Evolutionary conservation across 2,888 invertebrate species (phyloP).

Genomic region (Epistrophe eligans): DNA sequence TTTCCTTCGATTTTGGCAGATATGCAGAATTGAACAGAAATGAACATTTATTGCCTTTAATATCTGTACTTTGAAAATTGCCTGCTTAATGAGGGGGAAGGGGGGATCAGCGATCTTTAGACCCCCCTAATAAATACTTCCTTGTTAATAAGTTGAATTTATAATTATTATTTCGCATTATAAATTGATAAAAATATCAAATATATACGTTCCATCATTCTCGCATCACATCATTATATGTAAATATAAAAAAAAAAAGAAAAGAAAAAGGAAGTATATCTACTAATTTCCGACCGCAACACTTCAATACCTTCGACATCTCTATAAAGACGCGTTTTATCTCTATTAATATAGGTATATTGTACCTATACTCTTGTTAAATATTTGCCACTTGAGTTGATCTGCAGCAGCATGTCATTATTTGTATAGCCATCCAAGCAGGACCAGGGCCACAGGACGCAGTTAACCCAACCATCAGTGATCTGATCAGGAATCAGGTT

Average conservation of each 20-base stretch:
- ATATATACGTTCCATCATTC: neutral
- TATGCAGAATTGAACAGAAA: too few relatives aligned
- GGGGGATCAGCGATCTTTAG: too few relatives aligned
- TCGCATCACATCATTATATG: neutral
- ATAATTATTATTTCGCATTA: neutral
- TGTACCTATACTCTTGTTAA: neutral
- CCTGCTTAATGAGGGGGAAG: too few relatives aligned
- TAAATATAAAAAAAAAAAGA: neutral
- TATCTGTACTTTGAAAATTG: too few relatives aligned
- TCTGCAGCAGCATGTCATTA: neutral
- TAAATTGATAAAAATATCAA: too few relatives aligned
- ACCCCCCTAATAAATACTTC: too few relatives aligned
- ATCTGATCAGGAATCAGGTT: too few relatives aligned
- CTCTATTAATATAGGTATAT: neutral
- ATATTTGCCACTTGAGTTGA: constrained; percentile 10
- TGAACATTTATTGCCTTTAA: too few relatives aligned
- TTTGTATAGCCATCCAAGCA: neutral
- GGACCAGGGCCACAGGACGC: neutral
- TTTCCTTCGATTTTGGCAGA: too few relatives aligned
- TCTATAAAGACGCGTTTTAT: neutral
- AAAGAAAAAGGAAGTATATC: neutral
- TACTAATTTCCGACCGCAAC: neutral
- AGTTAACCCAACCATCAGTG: neutral
- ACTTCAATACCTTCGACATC: neutral
- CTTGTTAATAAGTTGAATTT: neutral